Evolutionary conservation across 2,797 vertebrate species (phyloP).

Genomic region (Propithecus perrieri): DNA sequence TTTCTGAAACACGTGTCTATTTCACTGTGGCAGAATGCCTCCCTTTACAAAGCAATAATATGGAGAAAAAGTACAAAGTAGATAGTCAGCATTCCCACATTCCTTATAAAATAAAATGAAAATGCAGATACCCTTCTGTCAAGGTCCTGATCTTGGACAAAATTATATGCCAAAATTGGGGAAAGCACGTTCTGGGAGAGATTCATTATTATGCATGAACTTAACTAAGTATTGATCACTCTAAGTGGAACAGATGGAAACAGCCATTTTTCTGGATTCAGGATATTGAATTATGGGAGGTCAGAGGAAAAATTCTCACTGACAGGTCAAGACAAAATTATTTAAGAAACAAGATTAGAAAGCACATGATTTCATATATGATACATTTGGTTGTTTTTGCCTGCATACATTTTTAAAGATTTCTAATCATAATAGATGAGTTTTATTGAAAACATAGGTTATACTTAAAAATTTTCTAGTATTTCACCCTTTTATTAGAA

Average conservation of each 20-base stretch:
- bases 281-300: conserved; percentile 73
- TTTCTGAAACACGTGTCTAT: conserved; percentile 65
- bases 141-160: conserved; percentile 64
- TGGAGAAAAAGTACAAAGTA: conserved; percentile 12
- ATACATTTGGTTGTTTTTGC: background rate
- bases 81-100: conserved; percentile 65
- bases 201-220: conserved; percentile 72
- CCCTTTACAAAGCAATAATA: conserved; percentile 62
- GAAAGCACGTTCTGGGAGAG: conserved; percentile 55
- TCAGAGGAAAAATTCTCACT: conserved; percentile 58
- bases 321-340: conserved; percentile 67
- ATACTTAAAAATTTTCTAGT: background rate
- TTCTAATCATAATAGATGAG: background rate
- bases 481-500: conserved; percentile 9
- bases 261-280: conserved; percentile 60
- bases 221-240: conserved; percentile 75
- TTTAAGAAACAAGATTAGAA: conserved; percentile 57
- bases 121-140: conserved; percentile 72
- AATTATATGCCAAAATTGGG: conserved; percentile 68
- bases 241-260: conserved; percentile 73
- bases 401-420: background rate
- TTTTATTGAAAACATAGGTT: conserved; percentile 12
- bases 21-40: conserved; percentile 63
- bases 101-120: conserved; percentile 71
- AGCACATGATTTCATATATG: conserved; percentile 28